Evolutionary conservation across 1,140 invertebrate species (phyloP).

Genomic region (Heliconius nattereri): DNA sequence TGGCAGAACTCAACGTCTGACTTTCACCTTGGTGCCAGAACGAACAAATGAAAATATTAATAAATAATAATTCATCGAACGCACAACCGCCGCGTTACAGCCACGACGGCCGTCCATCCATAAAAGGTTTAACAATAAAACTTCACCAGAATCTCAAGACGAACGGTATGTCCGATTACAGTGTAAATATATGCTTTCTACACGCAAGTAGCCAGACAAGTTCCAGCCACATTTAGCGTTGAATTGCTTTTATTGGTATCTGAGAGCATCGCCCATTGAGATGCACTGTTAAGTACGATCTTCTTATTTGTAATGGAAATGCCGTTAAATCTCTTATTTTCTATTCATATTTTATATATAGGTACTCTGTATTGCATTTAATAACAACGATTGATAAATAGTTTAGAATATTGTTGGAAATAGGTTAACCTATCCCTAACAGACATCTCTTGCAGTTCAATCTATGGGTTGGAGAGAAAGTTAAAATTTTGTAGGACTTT

Average conservation of each 20-base stretch:
- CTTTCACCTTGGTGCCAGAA: too few species aligned
- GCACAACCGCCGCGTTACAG: too few species aligned
- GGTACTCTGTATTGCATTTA: too few species aligned
- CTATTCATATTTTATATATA: background rate
- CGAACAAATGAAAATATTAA: too few species aligned
- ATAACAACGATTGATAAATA: too few species aligned
- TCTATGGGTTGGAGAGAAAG: too few species aligned
- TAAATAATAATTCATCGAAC: too few species aligned
- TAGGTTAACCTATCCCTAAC: too few species aligned
- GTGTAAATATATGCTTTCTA: conserved; percentile 37
- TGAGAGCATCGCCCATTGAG: conserved; percentile 24
- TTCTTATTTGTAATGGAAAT: conserved; percentile 15
- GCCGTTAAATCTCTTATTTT: conserved; percentile 7
- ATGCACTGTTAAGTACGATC: conserved; percentile 21
- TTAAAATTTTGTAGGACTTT: background rate
- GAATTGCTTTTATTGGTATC: conserved; percentile 20
- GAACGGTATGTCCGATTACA: conserved; percentile 46
- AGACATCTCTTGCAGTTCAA: too few species aligned
- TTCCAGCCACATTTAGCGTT: conserved; percentile 13
- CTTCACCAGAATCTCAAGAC: conserved; percentile 51
- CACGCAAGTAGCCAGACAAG: conserved; percentile 13
- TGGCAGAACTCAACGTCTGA: too few species aligned
- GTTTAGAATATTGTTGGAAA: too few species aligned
- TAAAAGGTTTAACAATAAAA: conserved; percentile 49
- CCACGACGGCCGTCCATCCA: conserved; percentile 16